phyloP scores from a whole-genome alignment of 2,797 vertebrate species.

The Oceanodroma leucorhoa region DNA sequence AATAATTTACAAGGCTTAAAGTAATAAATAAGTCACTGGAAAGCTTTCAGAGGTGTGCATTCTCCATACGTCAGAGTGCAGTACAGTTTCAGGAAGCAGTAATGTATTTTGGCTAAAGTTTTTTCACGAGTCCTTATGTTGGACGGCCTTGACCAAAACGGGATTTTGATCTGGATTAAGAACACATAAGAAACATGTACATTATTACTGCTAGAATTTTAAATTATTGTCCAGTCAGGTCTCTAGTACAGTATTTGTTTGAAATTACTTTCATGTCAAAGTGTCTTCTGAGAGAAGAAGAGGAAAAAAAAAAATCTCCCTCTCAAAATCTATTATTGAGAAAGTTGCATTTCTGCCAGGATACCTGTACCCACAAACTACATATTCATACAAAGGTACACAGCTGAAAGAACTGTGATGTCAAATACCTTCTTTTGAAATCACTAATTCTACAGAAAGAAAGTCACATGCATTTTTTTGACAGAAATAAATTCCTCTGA shows the following conservation, averaged over 20 bases:
- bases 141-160: slow-evolving; percentile 78
- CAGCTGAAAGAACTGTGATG: not conserved
- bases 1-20: slow-evolving; percentile 62
- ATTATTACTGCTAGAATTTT: not conserved
- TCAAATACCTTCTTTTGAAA: not conserved
- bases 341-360: not conserved
- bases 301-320: too few species aligned
- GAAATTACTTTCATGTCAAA: not conserved
- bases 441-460: not conserved
- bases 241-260: not conserved
- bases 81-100: slow-evolving; percentile 35
- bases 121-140: slow-evolving; percentile 60
- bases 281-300: not conserved
- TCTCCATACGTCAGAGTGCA: slow-evolving; percentile 29
- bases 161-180: slow-evolving; percentile 73
- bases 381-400: not conserved
- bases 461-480: not conserved
- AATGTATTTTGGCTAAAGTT: not conserved
- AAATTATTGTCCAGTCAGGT: not conserved
- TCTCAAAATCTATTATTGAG: not conserved
- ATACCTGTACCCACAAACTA: not conserved
- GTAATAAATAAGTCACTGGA: slow-evolving; percentile 71
- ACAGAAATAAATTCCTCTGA: not conserved
- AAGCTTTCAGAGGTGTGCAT: slow-evolving; percentile 55
- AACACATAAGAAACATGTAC: slow-evolving; percentile 5